Evolutionary conservation across 2,797 vertebrate species (phyloP), one percentile per base, ranked within the genome.

Genomic region (Cuniculus paca): DNA sequence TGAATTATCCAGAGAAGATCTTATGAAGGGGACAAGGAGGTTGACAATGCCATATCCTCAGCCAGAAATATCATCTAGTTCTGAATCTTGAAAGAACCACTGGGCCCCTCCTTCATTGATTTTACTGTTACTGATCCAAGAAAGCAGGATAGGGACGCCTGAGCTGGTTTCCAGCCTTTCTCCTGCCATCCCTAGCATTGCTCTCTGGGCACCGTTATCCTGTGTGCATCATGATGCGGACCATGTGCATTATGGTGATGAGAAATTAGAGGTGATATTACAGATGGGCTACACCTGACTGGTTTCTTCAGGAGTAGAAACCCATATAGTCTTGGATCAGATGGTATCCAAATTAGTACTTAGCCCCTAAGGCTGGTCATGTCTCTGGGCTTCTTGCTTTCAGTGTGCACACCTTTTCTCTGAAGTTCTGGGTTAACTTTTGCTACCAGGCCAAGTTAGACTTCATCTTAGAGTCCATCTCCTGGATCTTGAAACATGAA

Each of bases 1-100:
- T 63, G n/a, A 93, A 82, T 92, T 74, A 92, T n/a, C 80, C 24
- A 82, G 60, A 90, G 54, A 92, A 75, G 42, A 77, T 56, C 85
- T 85, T 88, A 90, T 86, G 58, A 85, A 82, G 81, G 83, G 61
- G 82, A 61, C 36, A 12, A 68, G 74, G 45, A 91, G 70, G 13
- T 3, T 85, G 91, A 68, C 89, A 39, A 0, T 1, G 0, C 56
- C 50, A 36, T 24, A 19, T 60, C 81, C 82, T 89, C 86, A 84
- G 14, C 70, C 78, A 87, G 70, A 95, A 90, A 94, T 88, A 80
- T 89, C 94, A 91, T 28, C 2, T 6, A 34, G 36, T n/a, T 86
- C 77, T 85, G 68, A 61, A 34, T 89, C 84, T 93, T 86, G 42
- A 50, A 84, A 81, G 60, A 72, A 26, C 68, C 8, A n/a, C 11